These are phyloP conservation scores for Sciurus vulgaris DNA, from an alignment of 2,797 vertebrate species.

Conservation along the genomic window DNA sequence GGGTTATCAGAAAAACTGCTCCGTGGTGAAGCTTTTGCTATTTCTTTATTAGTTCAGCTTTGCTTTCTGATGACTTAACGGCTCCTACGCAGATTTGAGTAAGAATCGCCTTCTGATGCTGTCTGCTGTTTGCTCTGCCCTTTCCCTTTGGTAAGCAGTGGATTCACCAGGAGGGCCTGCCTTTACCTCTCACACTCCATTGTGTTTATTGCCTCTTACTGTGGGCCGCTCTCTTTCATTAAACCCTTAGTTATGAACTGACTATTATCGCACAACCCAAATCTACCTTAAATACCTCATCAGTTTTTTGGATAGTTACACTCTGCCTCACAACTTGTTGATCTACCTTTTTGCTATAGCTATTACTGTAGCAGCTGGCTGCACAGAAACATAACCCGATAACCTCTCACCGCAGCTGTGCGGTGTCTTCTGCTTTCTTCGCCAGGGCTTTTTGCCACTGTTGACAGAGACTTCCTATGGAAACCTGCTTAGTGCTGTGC, in stretches of 20 bases:
- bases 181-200: slow-evolving; percentile 40
- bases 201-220: slow-evolving; percentile 49
- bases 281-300: slow-evolving; percentile 9
- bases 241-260: slow-evolving; percentile 26
- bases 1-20: neutral
- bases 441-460: neutral
- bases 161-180: neutral
- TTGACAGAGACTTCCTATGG: neutral
- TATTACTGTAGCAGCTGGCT: neutral
- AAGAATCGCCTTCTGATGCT: neutral
- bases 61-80: slow-evolving; percentile 35
- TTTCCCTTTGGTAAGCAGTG: neutral
- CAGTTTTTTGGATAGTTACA: neutral
- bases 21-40: slow-evolving; percentile 8
- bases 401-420: neutral
- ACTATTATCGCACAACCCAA: slow-evolving; percentile 7
- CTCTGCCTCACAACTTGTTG: neutral
- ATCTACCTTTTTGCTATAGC: neutral
- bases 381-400: neutral
- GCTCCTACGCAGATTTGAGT: neutral
- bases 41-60: slow-evolving; percentile 47
- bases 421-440: neutral
- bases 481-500: neutral
- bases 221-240: slow-evolving; percentile 26
- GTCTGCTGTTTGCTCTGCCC: neutral